phyloP scores from a whole-genome alignment of 2,797 vertebrate genomes.

The Chiroxiphia lanceolata region DNA sequence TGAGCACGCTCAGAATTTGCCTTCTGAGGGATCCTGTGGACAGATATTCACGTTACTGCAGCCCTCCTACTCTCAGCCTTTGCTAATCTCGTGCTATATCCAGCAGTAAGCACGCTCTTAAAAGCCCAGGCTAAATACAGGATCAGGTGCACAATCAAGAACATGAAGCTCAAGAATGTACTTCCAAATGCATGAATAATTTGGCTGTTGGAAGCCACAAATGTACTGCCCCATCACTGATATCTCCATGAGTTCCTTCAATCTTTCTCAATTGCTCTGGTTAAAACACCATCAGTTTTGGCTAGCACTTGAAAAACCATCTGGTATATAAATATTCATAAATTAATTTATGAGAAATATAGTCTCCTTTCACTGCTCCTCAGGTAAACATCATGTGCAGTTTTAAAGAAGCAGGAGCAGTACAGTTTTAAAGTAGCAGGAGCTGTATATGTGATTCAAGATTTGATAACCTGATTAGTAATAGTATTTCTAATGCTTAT shows the following conservation, averaged over 20 bases:
- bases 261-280: not conserved
- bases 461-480: not conserved
- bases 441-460: not conserved
- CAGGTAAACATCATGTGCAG: not conserved
- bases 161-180: not conserved
- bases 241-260: not conserved
- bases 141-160: not conserved
- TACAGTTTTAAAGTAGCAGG: slow-evolving; percentile 9
- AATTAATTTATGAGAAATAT: not conserved
- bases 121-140: not conserved
- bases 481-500: slow-evolving; percentile 33
- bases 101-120: not conserved
- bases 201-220: not conserved
- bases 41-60: not conserved
- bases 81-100: not conserved
- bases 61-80: not conserved
- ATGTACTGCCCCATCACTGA: not conserved
- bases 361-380: slow-evolving; percentile 1
- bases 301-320: slow-evolving; percentile 12
- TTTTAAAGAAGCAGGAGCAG: slow-evolving; percentile 7
- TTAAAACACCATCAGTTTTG: slow-evolving; percentile 12
- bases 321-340: slow-evolving; percentile 44
- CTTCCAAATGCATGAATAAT: not conserved
- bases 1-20: not conserved
- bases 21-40: not conserved